Conservation (phyloP, 2,888 invertebrate genomes). For the Trachelus tabidus region DNA sequence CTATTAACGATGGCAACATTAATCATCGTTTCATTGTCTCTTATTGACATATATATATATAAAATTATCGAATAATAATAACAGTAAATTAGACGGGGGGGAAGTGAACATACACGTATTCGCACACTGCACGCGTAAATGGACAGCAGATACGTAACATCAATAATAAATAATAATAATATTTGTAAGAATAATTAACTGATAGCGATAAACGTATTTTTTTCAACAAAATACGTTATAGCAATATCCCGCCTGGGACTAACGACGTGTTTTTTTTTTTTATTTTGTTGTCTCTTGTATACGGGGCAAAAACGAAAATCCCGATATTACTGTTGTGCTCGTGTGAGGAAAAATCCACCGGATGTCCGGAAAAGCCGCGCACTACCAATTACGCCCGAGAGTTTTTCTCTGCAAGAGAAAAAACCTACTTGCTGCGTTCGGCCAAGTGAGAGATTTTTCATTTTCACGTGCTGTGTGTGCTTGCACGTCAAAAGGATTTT, state of each 20-base stretch:
- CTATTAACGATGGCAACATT: background rate
- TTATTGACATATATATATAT: background rate
- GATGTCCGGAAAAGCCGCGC: background rate
- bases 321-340: background rate
- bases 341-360: background rate
- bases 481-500: background rate
- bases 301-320: background rate
- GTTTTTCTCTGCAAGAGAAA: background rate
- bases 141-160: background rate
- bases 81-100: background rate
- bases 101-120: background rate
- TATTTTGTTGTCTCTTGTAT: background rate
- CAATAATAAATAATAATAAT: background rate
- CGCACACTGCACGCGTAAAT: background rate
- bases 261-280: background rate
- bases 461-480: background rate
- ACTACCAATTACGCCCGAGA: background rate
- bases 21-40: background rate
- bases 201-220: constrained; percentile 3
- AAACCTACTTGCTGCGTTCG: background rate
- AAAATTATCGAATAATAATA: background rate
- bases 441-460: background rate
- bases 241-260: constrained; percentile 1
- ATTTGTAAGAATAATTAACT: background rate
- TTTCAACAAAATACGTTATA: background rate